Percentiles rank a stretch among this genome's conserved stretches.
phyloP scores from a whole-genome alignment of 2,888 invertebrate species.

The Eremobia ochroleuca region DNA sequence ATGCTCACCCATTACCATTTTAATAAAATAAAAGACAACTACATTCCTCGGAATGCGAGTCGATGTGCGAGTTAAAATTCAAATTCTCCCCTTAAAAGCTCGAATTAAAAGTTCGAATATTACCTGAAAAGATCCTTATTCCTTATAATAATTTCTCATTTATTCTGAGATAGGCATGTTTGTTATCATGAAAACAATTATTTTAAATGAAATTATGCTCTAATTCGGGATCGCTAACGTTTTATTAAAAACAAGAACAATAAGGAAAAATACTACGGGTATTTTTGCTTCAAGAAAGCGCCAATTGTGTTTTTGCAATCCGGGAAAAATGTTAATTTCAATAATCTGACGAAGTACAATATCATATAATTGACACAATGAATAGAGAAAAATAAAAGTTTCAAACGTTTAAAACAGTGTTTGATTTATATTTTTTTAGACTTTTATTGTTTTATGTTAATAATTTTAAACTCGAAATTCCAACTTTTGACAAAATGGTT shows the following conservation, averaged over 20 bases:
- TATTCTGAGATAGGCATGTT: conserved; percentile 63
- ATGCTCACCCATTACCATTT: background rate
- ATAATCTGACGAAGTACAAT: background rate
- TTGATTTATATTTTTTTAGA: too few species aligned
- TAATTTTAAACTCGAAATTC: background rate
- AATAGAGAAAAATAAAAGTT: background rate
- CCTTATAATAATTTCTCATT: conserved; percentile 75
- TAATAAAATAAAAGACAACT: background rate
- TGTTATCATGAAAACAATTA: conserved; percentile 75
- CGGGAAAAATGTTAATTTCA: conserved; percentile 5
- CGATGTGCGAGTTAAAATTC: conserved; percentile 68
- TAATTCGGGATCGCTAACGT: conserved; percentile 68
- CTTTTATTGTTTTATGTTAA: background rate
- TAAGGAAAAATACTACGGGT: conserved; percentile 41
- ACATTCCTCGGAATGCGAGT: too few species aligned
- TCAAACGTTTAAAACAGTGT: background rate
- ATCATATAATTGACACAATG: background rate
- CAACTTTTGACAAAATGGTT: background rate
- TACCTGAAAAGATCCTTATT: conserved; percentile 69
- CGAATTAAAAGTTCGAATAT: conserved; percentile 74
- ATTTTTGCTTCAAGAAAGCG: conserved; percentile 3
- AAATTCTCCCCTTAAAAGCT: conserved; percentile 66
- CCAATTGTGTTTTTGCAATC: conserved; percentile 1
- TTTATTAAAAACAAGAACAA: conserved; percentile 62
- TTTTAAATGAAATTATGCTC: conserved; percentile 73